Conservation (phyloP, 2,797 vertebrate genomes). For the Austrolebias charrua region DNA sequence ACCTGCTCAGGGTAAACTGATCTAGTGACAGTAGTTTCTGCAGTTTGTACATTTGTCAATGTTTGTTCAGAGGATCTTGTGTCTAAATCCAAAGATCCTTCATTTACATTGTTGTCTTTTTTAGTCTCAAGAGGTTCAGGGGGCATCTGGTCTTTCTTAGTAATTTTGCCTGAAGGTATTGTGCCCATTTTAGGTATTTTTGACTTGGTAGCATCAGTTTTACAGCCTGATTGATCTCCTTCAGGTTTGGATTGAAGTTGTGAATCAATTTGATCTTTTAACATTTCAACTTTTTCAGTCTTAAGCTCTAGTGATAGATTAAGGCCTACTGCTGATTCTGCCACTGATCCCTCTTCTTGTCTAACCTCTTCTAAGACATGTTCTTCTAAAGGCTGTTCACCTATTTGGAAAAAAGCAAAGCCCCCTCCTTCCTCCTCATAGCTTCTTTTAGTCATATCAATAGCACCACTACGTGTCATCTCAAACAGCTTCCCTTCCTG, state of each 20-base stretch:
- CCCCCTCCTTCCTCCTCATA: slow-evolving; percentile 88
- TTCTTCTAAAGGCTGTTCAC: slow-evolving; percentile 85
- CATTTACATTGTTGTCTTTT: slow-evolving; percentile 53
- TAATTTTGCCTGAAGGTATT: slow-evolving; percentile 81
- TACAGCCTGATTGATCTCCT: slow-evolving; percentile 60
- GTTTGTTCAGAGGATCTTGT: slow-evolving; percentile 75
- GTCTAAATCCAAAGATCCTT: slow-evolving; percentile 71
- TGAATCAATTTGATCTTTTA: slow-evolving; percentile 46
- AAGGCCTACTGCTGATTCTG: slow-evolving; percentile 73
- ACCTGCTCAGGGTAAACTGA: slow-evolving; percentile 83
- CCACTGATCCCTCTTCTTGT: slow-evolving; percentile 67
- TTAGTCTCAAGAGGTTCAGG: slow-evolving; percentile 70
- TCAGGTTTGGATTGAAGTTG: slow-evolving; percentile 70
- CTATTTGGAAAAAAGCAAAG: slow-evolving; percentile 96
- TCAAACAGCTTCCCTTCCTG: slow-evolving; percentile 99
- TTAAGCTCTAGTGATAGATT: slow-evolving; percentile 77
- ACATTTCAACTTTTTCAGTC: slow-evolving; percentile 60
- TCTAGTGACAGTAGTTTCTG: slow-evolving; percentile 83
- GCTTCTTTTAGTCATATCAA: slow-evolving; percentile 98
- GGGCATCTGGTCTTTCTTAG: slow-evolving; percentile 78
- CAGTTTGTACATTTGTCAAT: slow-evolving; percentile 80
- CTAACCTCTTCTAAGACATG: slow-evolving; percentile 75
- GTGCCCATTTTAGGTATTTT: slow-evolving; percentile 87
- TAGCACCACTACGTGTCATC: slow-evolving; percentile 98
- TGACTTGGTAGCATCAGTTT: slow-evolving; percentile 82